phyloP scores from a whole-genome alignment of 2,797 vertebrate species.

The Onychomys leucogaster region DNA sequence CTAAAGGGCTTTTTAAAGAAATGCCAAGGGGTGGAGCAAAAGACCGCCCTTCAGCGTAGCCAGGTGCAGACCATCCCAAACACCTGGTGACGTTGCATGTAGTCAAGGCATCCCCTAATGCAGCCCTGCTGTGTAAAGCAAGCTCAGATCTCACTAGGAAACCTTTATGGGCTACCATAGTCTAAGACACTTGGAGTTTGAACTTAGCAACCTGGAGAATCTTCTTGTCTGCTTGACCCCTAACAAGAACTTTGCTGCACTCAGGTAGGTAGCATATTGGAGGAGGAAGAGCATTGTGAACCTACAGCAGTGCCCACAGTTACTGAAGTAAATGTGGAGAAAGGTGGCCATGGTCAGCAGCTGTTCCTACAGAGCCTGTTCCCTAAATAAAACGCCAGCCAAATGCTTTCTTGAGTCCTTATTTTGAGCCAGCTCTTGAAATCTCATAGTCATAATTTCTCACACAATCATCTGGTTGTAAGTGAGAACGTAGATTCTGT shows the following conservation, averaged over 20 bases:
- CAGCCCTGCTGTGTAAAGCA: too few relatives aligned
- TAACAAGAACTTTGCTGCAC: background rate
- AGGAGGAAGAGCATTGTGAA: background rate
- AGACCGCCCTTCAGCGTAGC: too few relatives aligned
- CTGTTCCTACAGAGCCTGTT: background rate
- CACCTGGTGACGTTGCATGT: too few relatives aligned
- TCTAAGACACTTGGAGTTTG: background rate
- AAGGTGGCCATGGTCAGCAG: background rate
- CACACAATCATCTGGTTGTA: background rate
- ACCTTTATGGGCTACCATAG: too few relatives aligned
- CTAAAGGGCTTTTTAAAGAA: too few relatives aligned
- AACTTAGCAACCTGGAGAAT: background rate
- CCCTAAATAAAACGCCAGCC: conserved; percentile 56
- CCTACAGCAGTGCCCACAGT: background rate
- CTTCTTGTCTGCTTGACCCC: background rate
- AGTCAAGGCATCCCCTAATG: too few relatives aligned
- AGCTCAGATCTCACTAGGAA: too few relatives aligned
- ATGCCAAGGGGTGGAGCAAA: too few relatives aligned
- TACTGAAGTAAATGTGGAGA: background rate
- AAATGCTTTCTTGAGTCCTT: background rate
- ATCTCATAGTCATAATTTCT: background rate
- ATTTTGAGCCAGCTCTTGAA: conserved; percentile 35
- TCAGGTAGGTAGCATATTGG: background rate
- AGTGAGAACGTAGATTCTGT: conserved; percentile 44
- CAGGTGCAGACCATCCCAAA: too few relatives aligned